phyloP scores from a whole-genome alignment of 2,888 invertebrate genomes.

The Blastobasis lacticolella region DNA sequence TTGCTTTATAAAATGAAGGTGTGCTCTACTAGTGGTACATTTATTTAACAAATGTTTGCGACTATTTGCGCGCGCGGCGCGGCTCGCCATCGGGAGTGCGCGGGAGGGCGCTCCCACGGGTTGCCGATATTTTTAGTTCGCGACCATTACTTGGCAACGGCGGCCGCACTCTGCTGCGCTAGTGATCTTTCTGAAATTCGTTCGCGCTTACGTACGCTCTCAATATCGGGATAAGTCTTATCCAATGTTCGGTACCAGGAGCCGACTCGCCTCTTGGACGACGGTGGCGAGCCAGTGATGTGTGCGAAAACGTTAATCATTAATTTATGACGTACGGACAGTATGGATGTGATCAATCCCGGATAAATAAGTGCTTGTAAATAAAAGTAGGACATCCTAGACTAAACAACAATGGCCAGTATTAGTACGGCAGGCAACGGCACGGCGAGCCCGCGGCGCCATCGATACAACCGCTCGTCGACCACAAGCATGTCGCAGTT shows the following conservation, averaged over 20 bases:
- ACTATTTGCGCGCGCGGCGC: slow-evolving; percentile 64
- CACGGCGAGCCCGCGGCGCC: slow-evolving; percentile 72
- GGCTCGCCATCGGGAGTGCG: slow-evolving; percentile 56
- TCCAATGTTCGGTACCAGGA: slow-evolving; percentile 45
- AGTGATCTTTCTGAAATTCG: slow-evolving; percentile 70
- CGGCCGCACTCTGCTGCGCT: slow-evolving; percentile 70
- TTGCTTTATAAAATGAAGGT: too few relatives aligned
- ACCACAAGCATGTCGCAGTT: slow-evolving; percentile 89
- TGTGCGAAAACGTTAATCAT: slow-evolving; percentile 6
- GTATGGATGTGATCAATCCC: slow-evolving; percentile 50
- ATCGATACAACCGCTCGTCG: slow-evolving; percentile 84
- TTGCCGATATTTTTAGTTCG: slow-evolving; percentile 79
- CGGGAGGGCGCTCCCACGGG: slow-evolving; percentile 76
- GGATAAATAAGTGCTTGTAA: slow-evolving; percentile 42
- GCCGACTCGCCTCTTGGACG: slow-evolving; percentile 31
- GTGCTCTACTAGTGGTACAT: too few relatives aligned
- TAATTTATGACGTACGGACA: slow-evolving; percentile 50
- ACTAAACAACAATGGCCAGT: slow-evolving; percentile 43
- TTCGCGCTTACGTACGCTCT: slow-evolving; percentile 61
- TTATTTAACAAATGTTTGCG: slow-evolving; percentile 40
- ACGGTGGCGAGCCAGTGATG: slow-evolving; percentile 5
- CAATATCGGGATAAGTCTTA: slow-evolving; percentile 58
- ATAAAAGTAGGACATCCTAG: slow-evolving; percentile 16
- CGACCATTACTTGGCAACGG: slow-evolving; percentile 79
- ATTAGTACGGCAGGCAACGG: slow-evolving; percentile 49